Conservation (phyloP, 2,797 vertebrate species). For the Poecilia wingei region DNA sequence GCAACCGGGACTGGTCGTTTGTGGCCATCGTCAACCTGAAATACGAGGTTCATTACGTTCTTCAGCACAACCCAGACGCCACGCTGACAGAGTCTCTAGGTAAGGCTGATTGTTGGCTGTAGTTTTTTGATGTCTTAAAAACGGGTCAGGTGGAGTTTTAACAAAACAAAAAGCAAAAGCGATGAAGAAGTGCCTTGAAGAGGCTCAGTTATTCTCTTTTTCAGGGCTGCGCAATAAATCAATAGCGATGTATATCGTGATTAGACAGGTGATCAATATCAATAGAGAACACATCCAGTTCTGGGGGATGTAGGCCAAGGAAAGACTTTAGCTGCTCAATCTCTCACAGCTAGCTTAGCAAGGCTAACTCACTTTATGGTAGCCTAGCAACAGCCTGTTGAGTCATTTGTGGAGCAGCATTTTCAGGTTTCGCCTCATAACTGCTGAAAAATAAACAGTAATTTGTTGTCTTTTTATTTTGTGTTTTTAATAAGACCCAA, state of each 20-base stretch:
- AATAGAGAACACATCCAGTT: no score
- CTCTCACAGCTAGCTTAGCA: no score
- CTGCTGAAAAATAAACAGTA: no score
- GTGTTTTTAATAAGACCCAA: neutral
- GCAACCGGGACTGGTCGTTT: constrained; percentile 75
- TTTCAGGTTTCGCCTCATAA: no score
- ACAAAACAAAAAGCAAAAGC: neutral
- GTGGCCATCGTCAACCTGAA: constrained; percentile 90
- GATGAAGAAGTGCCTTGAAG: neutral
- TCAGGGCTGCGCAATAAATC: neutral
- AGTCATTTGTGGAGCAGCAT: no score
- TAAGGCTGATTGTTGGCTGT: constrained; percentile 59
- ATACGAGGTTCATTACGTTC: constrained; percentile 92
- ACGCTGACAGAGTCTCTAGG: constrained; percentile 85
- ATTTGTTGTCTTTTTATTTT: no score
- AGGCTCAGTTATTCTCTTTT: neutral
- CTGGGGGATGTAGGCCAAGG: no score
- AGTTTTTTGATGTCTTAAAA: neutral
- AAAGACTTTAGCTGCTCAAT: no score
- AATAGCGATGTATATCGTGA: no score
- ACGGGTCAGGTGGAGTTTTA: neutral
- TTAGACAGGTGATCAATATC: no score
- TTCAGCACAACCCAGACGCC: constrained; percentile 80
- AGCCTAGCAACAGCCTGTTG: no score
- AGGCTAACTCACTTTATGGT: no score